Percentiles rank a stretch among this genome's conserved stretches.
Conservation (phyloP, 2,113 vertebrate species). For the Hippocampus comes region DNA sequence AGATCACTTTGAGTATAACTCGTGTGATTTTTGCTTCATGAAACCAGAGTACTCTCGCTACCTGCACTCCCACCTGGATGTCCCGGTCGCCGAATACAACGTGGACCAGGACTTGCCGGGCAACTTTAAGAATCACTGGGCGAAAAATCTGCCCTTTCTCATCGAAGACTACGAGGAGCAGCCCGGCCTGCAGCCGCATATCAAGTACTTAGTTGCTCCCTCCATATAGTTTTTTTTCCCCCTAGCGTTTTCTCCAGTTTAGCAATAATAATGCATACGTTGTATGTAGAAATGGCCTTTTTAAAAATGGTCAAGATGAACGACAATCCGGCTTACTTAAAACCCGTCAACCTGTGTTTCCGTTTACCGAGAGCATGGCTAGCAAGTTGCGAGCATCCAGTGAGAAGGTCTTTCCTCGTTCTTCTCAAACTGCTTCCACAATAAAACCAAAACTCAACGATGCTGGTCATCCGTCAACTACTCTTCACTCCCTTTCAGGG, state of each 20-base stretch:
- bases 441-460: not conserved
- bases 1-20: not conserved
- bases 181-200: conserved; percentile 93
- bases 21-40: not conserved
- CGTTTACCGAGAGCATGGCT: too few relatives aligned
- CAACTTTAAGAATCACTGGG: conserved; percentile 97
- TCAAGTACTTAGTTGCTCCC: conserved; percentile 78
- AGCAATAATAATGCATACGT: not conserved
- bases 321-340: too few relatives aligned
- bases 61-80: conserved; percentile 92
- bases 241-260: not conserved
- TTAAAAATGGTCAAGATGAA: too few relatives aligned
- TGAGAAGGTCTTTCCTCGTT: too few relatives aligned
- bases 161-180: conserved; percentile 98
- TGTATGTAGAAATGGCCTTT: too few relatives aligned
- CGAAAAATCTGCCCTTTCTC: conserved; percentile 93
- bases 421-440: not conserved
- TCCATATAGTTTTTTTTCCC: too few relatives aligned
- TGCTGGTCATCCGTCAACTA: not conserved
- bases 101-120: conserved; percentile 89
- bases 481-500: conserved; percentile 67
- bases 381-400: too few relatives aligned
- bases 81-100: conserved; percentile 89
- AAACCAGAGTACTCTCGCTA: conserved; percentile 93
- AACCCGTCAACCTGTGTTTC: too few relatives aligned